Evolutionary conservation across 2,888 invertebrate species (phyloP).

Genomic region (Mimas tiliae): DNA sequence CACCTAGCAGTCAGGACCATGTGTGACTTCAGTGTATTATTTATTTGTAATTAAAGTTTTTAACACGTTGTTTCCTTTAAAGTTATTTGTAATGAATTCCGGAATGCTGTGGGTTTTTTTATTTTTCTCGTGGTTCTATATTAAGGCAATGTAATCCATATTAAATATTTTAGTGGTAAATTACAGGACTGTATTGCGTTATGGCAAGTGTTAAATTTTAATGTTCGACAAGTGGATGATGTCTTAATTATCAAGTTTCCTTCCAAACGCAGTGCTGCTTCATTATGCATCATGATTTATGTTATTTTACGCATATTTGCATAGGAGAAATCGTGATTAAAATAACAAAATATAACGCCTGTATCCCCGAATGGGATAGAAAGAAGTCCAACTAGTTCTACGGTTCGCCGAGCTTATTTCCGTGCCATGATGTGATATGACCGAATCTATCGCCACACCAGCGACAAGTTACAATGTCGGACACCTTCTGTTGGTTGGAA

Average conservation of each 20-base stretch:
- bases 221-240: constrained; percentile 45
- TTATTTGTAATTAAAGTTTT: too few relatives aligned
- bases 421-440: too few relatives aligned
- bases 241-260: constrained; percentile 41
- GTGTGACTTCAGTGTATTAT: too few relatives aligned
- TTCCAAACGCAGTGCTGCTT: constrained; percentile 51
- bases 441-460: too few relatives aligned
- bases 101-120: too few relatives aligned
- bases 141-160: neutral
- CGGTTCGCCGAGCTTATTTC: neutral
- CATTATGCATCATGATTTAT: constrained; percentile 30
- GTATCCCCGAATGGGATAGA: neutral
- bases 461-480: too few relatives aligned
- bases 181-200: constrained; percentile 1
- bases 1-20: too few relatives aligned
- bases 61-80: too few relatives aligned
- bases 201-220: neutral
- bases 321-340: constrained; percentile 42
- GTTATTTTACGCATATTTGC: constrained; percentile 33
- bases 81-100: neutral
- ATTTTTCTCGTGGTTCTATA: neutral
- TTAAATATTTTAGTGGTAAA: neutral
- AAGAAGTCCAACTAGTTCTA: neutral
- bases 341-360: constrained; percentile 29
- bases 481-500: too few relatives aligned